Base-by-base conservation (phyloP, 2,797 vertebrate genomes). In the Margarornis squamiger region DNA sequence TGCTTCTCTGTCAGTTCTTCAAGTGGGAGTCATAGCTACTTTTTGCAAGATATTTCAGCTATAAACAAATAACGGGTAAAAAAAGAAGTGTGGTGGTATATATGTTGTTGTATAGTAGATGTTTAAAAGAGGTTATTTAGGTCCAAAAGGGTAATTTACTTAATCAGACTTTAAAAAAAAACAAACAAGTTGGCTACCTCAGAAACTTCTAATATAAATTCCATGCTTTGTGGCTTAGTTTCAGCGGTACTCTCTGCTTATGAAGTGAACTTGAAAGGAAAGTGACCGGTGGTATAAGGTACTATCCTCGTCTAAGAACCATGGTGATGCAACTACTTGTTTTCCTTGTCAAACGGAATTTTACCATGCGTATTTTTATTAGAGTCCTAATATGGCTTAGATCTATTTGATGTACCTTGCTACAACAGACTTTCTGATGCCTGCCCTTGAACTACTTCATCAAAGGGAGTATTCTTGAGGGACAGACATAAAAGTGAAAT, bases 381-480 rank as follows among this genome's bases (percentile, higher is more conserved):
- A 58, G 83, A 59, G 55, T 59, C 38, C 79, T 70, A 23, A 63
- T 12, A 16, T 54, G 63, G 39, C 83, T 93, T 73, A 46, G 43
- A 91, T 81, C 68, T 20, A 3, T 84, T 92, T 79, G 29, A 76
- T 91, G 18, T 88, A 57, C 63, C 51, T 88, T 74, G 51, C 58
- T 90, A 29, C 51, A 75, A 24, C 32, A 81, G 88, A 61, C 65
- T 85, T 92, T 48, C 45, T 75, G 73, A 73, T 86, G 86, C 75
- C 36, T 95, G 85, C 26, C 95, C 95, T 97, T 96, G 95, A 96
- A 94, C 93, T 94, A 88, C 73, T 94, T 96, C 66, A 81, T 91
- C 89, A 72, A 74, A 86, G 51, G 38, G 48, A 93, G 59, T 88
- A 95, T 89, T 95, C 95, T 62, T 86, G 74, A 95, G 95, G 93